phyloP scores from a whole-genome alignment of 1,140 invertebrate genomes.

The Leptonema lineaticorne region DNA sequence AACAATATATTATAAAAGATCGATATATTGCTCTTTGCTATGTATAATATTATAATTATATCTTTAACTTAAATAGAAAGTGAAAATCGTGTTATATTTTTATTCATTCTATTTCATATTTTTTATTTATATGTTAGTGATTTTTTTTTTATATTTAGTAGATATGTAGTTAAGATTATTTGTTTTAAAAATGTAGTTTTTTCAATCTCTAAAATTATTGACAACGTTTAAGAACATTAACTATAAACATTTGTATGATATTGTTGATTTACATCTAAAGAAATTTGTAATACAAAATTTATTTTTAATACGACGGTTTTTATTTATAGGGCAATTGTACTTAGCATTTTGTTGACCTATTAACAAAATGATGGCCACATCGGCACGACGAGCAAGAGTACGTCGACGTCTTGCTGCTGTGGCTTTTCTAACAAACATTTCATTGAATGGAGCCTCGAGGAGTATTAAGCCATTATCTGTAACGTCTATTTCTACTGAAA shows the following conservation, averaged over 20 bases:
- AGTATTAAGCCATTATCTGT: slow-evolving; percentile 43
- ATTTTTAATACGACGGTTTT: neutral
- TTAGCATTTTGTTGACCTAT: neutral
- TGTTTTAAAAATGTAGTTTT: neutral
- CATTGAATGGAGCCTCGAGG: slow-evolving; percentile 74
- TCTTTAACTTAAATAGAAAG: too few relatives aligned
- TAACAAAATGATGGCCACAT: neutral
- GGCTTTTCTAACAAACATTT: slow-evolving; percentile 92
- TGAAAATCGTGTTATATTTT: too few relatives aligned
- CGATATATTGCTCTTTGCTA: too few relatives aligned
- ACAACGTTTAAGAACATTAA: neutral
- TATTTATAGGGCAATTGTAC: neutral
- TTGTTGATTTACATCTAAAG: neutral
- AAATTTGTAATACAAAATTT: neutral
- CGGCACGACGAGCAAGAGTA: slow-evolving; percentile 49
- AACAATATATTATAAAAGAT: too few relatives aligned
- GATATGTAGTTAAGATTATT: neutral
- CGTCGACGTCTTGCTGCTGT: slow-evolving; percentile 81
- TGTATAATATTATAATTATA: too few relatives aligned
- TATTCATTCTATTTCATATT: too few relatives aligned
- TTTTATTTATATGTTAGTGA: too few relatives aligned
- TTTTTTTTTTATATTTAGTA: neutral
- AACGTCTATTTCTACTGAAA: slow-evolving; percentile 17
- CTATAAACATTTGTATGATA: neutral
- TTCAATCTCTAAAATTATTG: neutral